Evolutionary conservation across 2,888 invertebrate species (phyloP), one percentile per base, ranked within the genome.

Genomic region (Yponomeuta evonymella): DNA sequence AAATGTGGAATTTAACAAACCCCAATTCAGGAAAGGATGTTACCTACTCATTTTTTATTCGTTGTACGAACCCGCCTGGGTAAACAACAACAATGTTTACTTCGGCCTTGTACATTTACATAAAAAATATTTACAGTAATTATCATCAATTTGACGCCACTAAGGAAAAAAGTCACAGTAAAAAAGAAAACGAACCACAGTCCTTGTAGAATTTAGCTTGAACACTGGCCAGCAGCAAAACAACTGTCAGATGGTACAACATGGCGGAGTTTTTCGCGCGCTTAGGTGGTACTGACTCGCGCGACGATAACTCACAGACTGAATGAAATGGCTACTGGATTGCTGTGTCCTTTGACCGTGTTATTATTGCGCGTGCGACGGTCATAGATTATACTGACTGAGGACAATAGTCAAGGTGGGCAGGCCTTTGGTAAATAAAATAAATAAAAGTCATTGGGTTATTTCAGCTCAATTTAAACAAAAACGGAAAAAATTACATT

Each of bases 171-270:
- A 36, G 1, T 36, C 36, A 12, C 11, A 36, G 36, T 2, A n/a
- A 68, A 48, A 69, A 69, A 36, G 10, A 29, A 66, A 70, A 51
- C 70, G 3, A 85, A 92, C 91, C 91, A 73, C 91, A 92, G 77
- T 92, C 91, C 73, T 81, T 83, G 81, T 88, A 90, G 79, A 89
- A 90, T 73, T 90, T 90, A 3, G 88, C 91, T 72, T 91, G 83
- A 10, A 82, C 85, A 84, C 87, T 83, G 75, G 84, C 85, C 74
- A 89, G 77, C 5, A 89, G 76, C 75, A 89, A 81, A 69, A 81
- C 77, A 71, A 85, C 74, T 67, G 81, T 77, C 73, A 87, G 72
- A 74, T 79, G 79, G 75, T 84, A 84, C 81, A 89, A 86, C 90
- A 90, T 90, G 64, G 64, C 65, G 70, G 48, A 10, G 29, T 5